A percentile compares a stretch with the other conserved stretches of the same genome.
Evolutionary conservation across 1,140 invertebrate species (phyloP).

Genomic region (Magallana ariakensis): DNA sequence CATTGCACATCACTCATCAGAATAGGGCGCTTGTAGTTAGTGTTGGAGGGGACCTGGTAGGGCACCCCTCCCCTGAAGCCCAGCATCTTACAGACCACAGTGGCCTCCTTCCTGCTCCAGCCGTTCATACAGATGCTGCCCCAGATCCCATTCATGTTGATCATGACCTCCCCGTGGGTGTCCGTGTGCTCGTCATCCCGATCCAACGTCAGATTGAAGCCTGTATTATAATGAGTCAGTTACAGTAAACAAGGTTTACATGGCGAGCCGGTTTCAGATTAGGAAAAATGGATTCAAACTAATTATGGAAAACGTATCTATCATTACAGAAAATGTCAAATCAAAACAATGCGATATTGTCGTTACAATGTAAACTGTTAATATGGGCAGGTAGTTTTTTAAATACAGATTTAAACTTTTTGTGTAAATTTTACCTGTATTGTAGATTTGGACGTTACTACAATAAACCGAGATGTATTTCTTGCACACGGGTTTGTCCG

Average conservation of each 20-base stretch:
- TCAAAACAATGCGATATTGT: too few relatives aligned
- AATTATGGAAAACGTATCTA: too few relatives aligned
- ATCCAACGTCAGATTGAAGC: constrained; percentile 60
- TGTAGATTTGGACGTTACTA: constrained; percentile 61
- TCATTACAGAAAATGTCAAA: too few relatives aligned
- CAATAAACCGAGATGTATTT: constrained; percentile 70
- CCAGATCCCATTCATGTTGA: constrained; percentile 70
- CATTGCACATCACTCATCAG: constrained; percentile 65
- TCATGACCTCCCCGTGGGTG: constrained; percentile 67
- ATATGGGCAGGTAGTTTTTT: too few relatives aligned
- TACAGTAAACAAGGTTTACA: too few relatives aligned
- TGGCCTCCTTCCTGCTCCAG: constrained; percentile 63
- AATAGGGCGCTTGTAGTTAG: constrained; percentile 60
- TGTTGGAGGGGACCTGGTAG: constrained; percentile 61
- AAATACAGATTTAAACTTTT: too few relatives aligned
- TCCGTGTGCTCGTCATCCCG: constrained; percentile 54
- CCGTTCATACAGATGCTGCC: constrained; percentile 70
- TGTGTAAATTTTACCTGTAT: constrained; percentile 15
- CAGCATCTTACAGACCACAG: constrained; percentile 68
- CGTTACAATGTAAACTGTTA: too few relatives aligned
- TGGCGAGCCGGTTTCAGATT: too few relatives aligned
- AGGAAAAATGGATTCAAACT: too few relatives aligned
- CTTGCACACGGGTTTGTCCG: constrained; percentile 52
- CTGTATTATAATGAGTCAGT: constrained; percentile 53
- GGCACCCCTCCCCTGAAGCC: constrained; percentile 66